Percentiles rank a stretch among this genome's conserved stretches.
Evolutionary conservation across 2,888 invertebrate genomes (phyloP).

Genomic region (Arrhopalites spinosus): DNA sequence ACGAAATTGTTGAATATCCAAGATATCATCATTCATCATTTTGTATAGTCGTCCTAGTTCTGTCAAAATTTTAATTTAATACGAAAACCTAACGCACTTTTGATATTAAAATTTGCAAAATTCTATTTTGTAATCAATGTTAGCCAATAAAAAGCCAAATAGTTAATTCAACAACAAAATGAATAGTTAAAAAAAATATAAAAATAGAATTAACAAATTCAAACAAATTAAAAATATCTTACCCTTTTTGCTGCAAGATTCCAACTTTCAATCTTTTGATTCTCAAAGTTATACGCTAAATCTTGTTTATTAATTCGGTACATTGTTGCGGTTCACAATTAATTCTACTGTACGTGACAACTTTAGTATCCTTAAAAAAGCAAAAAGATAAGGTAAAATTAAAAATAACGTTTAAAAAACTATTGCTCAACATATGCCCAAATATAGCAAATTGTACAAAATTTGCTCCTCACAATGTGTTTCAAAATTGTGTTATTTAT

Average conservation of each 20-base stretch:
- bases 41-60: not conserved
- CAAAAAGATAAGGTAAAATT: not conserved
- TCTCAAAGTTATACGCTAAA: slow-evolving; percentile 24
- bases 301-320: slow-evolving; percentile 36
- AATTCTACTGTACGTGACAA: not conserved
- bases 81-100: not conserved
- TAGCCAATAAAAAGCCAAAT: not conserved
- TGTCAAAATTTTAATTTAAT: no score
- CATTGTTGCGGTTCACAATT: not conserved
- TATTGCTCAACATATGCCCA: not conserved
- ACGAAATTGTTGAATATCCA: no score
- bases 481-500: no score
- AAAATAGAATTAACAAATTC: no score
- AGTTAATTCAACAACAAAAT: no score
- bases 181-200: no score
- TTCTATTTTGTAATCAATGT: no score
- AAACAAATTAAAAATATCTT: slow-evolving; percentile 15
- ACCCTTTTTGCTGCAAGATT: slow-evolving; percentile 25
- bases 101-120: not conserved
- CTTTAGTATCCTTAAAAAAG: not conserved
- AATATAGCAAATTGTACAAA: no score
- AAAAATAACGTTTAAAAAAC: not conserved
- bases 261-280: slow-evolving; percentile 25
- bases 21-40: not conserved
- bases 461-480: no score